Conservation (phyloP, 2,797 vertebrate genomes). For the Megalops cyprinoides region DNA sequence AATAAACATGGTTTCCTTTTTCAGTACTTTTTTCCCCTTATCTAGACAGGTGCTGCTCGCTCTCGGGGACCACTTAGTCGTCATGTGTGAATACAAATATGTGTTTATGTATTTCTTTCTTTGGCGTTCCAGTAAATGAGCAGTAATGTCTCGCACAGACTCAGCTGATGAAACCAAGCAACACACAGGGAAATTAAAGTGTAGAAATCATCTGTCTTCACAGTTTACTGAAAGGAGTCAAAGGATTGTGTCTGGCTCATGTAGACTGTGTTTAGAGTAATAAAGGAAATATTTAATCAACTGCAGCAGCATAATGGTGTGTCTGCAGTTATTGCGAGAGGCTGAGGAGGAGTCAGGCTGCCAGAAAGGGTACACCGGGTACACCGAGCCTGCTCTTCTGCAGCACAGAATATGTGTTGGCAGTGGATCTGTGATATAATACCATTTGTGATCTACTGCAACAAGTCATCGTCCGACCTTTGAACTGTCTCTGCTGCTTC, state of each 20-base stretch:
- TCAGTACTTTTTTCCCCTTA: neutral
- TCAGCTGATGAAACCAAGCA: neutral
- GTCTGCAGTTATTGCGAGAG: neutral
- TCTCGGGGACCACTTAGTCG: neutral
- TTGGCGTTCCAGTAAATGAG: neutral
- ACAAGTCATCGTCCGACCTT: neutral
- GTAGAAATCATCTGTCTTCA: neutral
- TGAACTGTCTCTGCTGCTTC: neutral
- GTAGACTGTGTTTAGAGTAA: neutral
- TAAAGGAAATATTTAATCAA: conserved; percentile 18
- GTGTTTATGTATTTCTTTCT: neutral
- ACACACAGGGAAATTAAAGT: neutral
- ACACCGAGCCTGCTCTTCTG: neutral
- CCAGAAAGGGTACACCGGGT: neutral
- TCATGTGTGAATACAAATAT: neutral
- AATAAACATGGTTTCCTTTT: neutral
- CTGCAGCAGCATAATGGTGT: neutral
- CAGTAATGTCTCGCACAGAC: neutral
- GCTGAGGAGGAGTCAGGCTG: neutral
- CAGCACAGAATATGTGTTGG: neutral
- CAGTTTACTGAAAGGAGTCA: neutral
- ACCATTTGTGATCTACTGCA: neutral
- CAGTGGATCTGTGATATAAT: too few relatives aligned
- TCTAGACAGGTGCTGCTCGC: neutral
- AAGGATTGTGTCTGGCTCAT: neutral